Percentiles rank a stretch among this genome's conserved stretches.
These are phyloP conservation scores for Drosophila biarmipes DNA, from an alignment of 1,140 invertebrate species.

Conservation along the genomic window DNA sequence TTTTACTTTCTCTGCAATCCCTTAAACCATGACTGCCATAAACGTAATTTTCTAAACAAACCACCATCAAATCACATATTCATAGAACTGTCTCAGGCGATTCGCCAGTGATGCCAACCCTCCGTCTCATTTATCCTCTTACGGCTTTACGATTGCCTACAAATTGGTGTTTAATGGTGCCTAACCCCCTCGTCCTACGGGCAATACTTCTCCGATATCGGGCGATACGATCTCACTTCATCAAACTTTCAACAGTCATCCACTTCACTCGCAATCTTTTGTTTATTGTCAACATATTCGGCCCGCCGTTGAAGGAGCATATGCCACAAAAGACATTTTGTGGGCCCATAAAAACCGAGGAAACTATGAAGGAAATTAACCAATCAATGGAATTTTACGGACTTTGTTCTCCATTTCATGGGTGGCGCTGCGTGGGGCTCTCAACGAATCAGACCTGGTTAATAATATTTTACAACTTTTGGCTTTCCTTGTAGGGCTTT, in stretches of 20 bases:
- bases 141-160: slow-evolving; percentile 53
- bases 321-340: slow-evolving; percentile 33
- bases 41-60: slow-evolving; percentile 30
- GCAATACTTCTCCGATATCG: slow-evolving; percentile 37
- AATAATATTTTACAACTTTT: slow-evolving; percentile 56
- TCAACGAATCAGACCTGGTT: slow-evolving; percentile 35
- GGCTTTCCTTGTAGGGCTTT: slow-evolving; percentile 48
- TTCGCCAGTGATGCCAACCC: not conserved
- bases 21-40: too few species aligned
- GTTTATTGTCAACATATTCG: slow-evolving; percentile 68
- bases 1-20: too few species aligned
- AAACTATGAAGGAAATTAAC: slow-evolving; percentile 73
- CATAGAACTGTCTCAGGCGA: slow-evolving; percentile 42
- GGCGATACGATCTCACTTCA: slow-evolving; percentile 68
- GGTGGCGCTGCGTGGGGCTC: slow-evolving; percentile 72
- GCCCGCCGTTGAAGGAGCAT: slow-evolving; percentile 19
- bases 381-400: slow-evolving; percentile 63
- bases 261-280: slow-evolving; percentile 49
- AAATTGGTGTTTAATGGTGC: slow-evolving; percentile 72
- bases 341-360: slow-evolving; percentile 51
- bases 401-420: slow-evolving; percentile 26
- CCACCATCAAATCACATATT: slow-evolving; percentile 36
- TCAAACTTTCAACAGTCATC: slow-evolving; percentile 73
- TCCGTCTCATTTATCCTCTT: slow-evolving; percentile 37
- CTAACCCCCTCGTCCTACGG: slow-evolving; percentile 11